Evolutionary conservation across 2,888 invertebrate species (phyloP).

Genomic region (Azorinus chamasolen): DNA sequence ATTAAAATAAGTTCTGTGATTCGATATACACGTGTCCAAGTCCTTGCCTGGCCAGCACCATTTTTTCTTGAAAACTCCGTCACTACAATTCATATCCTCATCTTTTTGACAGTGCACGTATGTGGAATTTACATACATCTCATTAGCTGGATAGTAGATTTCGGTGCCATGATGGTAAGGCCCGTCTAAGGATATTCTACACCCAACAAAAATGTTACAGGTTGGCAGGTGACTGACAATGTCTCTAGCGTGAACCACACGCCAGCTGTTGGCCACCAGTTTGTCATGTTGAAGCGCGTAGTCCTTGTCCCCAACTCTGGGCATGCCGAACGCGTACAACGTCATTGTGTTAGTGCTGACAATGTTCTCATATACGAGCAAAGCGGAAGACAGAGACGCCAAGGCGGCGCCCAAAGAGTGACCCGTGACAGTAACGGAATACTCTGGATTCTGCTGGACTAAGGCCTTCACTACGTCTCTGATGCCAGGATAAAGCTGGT

Average conservation of each 20-base stretch:
- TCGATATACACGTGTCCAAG: slow-evolving; percentile 1
- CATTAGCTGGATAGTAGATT: slow-evolving; percentile 35
- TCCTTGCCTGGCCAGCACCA: slow-evolving; percentile 11
- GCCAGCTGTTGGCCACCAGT: slow-evolving; percentile 48
- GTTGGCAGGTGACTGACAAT: slow-evolving; percentile 39
- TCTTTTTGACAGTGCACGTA: slow-evolving; percentile 31
- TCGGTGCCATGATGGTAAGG: slow-evolving; percentile 49
- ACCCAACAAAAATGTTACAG: slow-evolving; percentile 11
- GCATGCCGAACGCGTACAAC: slow-evolving; percentile 50
- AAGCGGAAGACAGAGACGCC: slow-evolving; percentile 35
- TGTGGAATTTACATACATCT: slow-evolving; percentile 18
- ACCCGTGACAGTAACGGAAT: slow-evolving; percentile 39
- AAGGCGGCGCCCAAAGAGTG: slow-evolving; percentile 55
- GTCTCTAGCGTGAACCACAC: slow-evolving; percentile 50
- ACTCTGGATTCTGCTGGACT: slow-evolving; percentile 24
- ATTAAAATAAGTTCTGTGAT: slow-evolving; percentile 39
- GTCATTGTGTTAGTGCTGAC: slow-evolving; percentile 15
- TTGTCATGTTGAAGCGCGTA: slow-evolving; percentile 39
- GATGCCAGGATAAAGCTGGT: slow-evolving; percentile 36
- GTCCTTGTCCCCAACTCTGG: slow-evolving; percentile 45
- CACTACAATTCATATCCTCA: slow-evolving; percentile 38
- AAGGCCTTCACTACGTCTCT: slow-evolving; percentile 10
- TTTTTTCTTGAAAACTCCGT: not conserved
- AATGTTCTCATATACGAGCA: slow-evolving; percentile 27
- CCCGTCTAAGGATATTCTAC: slow-evolving; percentile 5